Evolutionary conservation across 2,113 vertebrate species (phyloP), one percentile per base, ranked within the genome.

Genomic region (Solenodon paradoxus): DNA sequence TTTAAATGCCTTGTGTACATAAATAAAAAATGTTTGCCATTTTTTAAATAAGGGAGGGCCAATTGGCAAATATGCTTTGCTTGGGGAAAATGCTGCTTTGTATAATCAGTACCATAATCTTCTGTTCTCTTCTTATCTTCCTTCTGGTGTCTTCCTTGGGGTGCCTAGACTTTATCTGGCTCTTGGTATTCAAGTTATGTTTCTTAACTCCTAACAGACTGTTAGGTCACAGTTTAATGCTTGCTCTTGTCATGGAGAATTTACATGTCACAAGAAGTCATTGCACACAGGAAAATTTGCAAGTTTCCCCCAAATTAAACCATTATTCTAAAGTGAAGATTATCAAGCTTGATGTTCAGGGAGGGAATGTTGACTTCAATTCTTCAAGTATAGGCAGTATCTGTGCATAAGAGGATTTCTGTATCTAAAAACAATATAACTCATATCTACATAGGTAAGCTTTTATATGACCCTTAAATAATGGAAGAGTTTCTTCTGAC

Each of bases 401-500:
- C 15, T 35, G 30, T 19, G 3, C 0, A 1, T 9, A 42, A 7
- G 4, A 30, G 0, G 3, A 15, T 51, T 80, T 61, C 38, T 49
- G 19, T 75, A 53, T 71, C 28, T 55, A 63, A 88, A 84, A 91
- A 15, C 10, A 12, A 9, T 0, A 9, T 87, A 80, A 47, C 16
- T 32, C 49, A 53, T 63, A 2, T 88, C 51, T 64, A 74, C 91
- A 51, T 51, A 51, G 11, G 28, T 40, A 53, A 95, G 2, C 13
- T 66, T 96, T 84, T 87, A 20, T 49, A 68, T 78, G 15, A 42
- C 11, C 20, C 10, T 85, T 88, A 66, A n/a, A 28, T 88, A 63
- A 68, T 53, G 17, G 94, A 94, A 81, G 3, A 20, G 2, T 92
- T 92, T 89, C 24, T 74, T 80, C 40, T 88, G 15, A 72, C 22